phyloP scores from a whole-genome alignment of 2,797 vertebrate species.

The Knipowitschia caucasica region DNA sequence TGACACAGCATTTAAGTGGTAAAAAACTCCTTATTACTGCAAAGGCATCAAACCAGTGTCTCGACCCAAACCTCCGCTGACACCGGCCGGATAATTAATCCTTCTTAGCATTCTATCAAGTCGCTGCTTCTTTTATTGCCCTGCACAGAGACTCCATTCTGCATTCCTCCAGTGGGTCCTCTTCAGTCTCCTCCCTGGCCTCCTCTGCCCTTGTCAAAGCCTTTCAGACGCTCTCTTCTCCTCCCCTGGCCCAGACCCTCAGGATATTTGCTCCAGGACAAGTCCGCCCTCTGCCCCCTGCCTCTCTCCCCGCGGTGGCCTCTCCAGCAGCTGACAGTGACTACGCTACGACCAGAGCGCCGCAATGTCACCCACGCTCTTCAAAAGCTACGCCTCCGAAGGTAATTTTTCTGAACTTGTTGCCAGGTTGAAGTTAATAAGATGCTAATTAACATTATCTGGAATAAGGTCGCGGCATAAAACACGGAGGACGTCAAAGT shows the following conservation, averaged over 20 bases:
- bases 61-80: neutral
- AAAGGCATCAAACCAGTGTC: neutral
- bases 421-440: neutral
- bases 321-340: constrained; percentile 36
- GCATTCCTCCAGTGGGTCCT: constrained; percentile 46
- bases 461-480: neutral
- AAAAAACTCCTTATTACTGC: no score
- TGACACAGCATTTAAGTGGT: no score
- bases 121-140: constrained; percentile 1
- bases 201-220: constrained; percentile 48
- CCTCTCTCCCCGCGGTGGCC: constrained; percentile 9
- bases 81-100: no score
- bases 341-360: neutral
- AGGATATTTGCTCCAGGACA: constrained; percentile 20
- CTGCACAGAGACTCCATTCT: constrained; percentile 25
- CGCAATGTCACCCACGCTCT: neutral
- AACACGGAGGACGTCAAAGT: neutral
- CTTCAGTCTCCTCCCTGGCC: constrained; percentile 30
- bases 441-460: constrained; percentile 3
- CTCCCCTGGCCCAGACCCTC: constrained; percentile 23
- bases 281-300: constrained; percentile 11
- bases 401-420: neutral
- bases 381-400: neutral
- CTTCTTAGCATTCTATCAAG: constrained; percentile 20
- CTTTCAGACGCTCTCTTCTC: constrained; percentile 30